Percentiles rank a stretch among this genome's conserved stretches.
These are phyloP conservation scores for Eulemur macaco DNA, from an alignment of 2,113 vertebrate genomes.

Conservation along the genomic window DNA sequence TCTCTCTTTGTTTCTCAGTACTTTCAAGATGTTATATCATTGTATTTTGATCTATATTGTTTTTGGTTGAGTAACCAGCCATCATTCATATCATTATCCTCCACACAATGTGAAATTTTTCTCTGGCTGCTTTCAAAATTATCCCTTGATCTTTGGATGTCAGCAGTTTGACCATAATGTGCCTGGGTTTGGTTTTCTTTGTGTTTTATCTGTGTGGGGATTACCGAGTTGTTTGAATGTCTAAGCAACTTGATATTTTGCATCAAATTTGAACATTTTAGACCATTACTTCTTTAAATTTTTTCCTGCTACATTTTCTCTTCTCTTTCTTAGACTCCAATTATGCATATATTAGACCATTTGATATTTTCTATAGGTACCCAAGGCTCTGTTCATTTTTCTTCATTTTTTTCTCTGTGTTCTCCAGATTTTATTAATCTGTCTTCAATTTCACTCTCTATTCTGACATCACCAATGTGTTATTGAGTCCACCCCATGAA, in stretches of 20 bases:
- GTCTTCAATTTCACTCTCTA: neutral
- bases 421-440: slow-evolving; percentile 24
- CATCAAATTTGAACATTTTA: neutral
- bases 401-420: neutral
- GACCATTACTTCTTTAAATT: neutral
- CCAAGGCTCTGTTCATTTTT: neutral
- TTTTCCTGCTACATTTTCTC: neutral
- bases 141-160: neutral
- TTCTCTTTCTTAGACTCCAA: neutral
- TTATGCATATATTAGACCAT: neutral
- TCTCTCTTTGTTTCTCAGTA: neutral
- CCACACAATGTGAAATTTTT: neutral
- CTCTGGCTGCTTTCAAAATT: neutral
- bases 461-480: neutral
- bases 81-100: neutral
- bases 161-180: neutral
- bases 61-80: neutral
- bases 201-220: neutral
- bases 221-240: neutral
- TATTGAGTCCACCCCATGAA: neutral
- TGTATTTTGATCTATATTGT: neutral
- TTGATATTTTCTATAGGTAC: neutral
- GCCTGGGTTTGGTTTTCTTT: neutral
- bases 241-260: neutral
- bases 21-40: neutral